A percentile compares a stretch with the other conserved stretches of the same genome.
These are phyloP conservation scores for Silurus lanzhouensis DNA, from an alignment of 2,797 vertebrate genomes.

Conservation along the genomic window DNA sequence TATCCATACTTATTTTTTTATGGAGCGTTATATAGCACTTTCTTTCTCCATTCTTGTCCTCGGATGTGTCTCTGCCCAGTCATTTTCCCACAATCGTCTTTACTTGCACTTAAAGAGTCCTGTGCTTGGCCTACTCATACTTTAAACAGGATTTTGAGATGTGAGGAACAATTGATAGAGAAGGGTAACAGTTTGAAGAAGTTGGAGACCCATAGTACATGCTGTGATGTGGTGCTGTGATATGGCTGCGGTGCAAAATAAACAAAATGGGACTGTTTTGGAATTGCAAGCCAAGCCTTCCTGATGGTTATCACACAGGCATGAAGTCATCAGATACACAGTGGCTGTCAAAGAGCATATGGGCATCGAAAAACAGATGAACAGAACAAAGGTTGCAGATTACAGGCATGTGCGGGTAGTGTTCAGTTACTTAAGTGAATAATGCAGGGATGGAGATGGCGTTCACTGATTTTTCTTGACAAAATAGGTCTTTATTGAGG, in stretches of 20 bases:
- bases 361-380: conserved; percentile 21
- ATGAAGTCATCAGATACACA: conserved; percentile 32
- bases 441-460: conserved; percentile 1
- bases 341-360: conserved; percentile 34
- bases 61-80: not conserved
- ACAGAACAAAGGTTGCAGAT: conserved; percentile 19
- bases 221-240: conserved; percentile 31
- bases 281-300: conserved; percentile 27
- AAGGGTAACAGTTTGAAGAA: conserved; percentile 5
- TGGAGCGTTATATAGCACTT: not conserved
- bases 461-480: not conserved
- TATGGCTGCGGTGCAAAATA: conserved; percentile 40
- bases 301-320: conserved; percentile 42
- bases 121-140: conserved; percentile 86
- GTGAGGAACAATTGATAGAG: not conserved
- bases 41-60: conserved; percentile 3
- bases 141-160: not conserved
- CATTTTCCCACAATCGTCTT: not conserved
- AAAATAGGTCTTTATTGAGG: not conserved
- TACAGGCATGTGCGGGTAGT: not conserved
- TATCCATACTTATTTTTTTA: not conserved
- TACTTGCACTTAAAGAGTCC: not conserved
- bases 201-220: conserved; percentile 24
- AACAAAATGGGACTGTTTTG: conserved; percentile 41
- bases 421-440: conserved; percentile 25